Base-by-base conservation (phyloP, 1,140 invertebrate genomes). In the Maconellicoccus hirsutus region DNA sequence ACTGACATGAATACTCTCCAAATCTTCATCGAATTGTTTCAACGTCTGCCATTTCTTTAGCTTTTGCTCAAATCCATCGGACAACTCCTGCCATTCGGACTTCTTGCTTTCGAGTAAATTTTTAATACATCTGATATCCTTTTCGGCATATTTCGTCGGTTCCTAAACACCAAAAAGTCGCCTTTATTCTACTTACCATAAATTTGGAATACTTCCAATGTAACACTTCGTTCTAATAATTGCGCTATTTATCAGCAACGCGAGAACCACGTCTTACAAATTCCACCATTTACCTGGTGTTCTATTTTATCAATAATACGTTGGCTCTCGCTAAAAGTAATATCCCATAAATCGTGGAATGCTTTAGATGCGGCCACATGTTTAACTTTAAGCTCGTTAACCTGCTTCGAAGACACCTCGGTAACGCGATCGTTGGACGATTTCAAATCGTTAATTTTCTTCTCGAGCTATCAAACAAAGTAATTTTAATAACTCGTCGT, bases 1-100 rank as follows among this genome's bases (percentile, higher is more conserved):
- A 76, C 85, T 86, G 27, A 83, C 83, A 78, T 91, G 87, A 52
- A 93, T 90, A 78, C 88, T 83, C 73, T 86, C 82, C 4, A 93
- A 80, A 79, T 91, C 88, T 61, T 83, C 82, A 72, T 85, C 84
- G 77, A 93, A 91, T 71, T 87, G 83, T 73, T 86, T 88, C 71
- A 89, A 80, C 72, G 86, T 83, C 26, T 84, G 80, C 74, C 87
- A 84, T 73, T 85, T 83, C 76, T 89, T 84, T 42, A 93, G 76
- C 74, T 79, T 77, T 72, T 82, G 79, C 79, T 84, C 84, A 73
- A 84, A 83, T 59, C 85, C 82, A 71, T 82, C 79, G 82, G 84
- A 87, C 27, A 84, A 80, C 39, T 80, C 79, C 76, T 89, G 83
- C 81, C 87, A 88, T 19, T 80, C 76, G 7, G 79, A 77, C 27